These are phyloP conservation scores for Nemapogon koenigi DNA, from an alignment of 2,888 invertebrate genomes.

Conservation along the genomic window DNA sequence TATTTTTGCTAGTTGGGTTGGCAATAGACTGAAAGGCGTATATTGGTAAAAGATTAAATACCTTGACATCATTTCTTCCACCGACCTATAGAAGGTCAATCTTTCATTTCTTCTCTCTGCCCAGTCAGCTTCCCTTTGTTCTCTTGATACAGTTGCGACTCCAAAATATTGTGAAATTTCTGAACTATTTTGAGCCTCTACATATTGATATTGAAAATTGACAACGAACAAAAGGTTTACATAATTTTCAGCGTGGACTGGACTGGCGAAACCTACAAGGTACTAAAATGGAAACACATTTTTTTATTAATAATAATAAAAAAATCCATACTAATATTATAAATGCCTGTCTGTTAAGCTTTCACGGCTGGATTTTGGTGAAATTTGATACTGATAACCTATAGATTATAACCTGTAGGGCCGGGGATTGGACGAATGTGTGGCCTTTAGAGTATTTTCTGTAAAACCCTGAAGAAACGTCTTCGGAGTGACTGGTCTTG, in stretches of 20 bases:
- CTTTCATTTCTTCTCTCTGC: constrained; percentile 36
- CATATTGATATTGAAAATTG: constrained; percentile 72
- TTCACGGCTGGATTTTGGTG: too few relatives aligned
- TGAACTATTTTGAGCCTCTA: constrained; percentile 55
- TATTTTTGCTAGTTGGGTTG: too few relatives aligned
- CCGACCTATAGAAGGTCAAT: constrained; percentile 37
- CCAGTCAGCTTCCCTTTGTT: constrained; percentile 37
- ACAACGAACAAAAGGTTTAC: constrained; percentile 61
- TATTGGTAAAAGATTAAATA: background rate
- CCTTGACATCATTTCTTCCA: constrained; percentile 37
- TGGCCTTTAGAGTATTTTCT: too few relatives aligned
- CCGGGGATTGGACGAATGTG: too few relatives aligned
- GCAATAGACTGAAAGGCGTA: too few relatives aligned
- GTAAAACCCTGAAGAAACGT: too few relatives aligned
- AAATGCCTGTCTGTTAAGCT: too few relatives aligned
- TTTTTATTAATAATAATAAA: too few relatives aligned
- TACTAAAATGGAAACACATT: constrained; percentile 44
- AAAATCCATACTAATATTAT: too few relatives aligned
- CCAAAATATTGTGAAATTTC: constrained; percentile 50
- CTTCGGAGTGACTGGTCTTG: too few relatives aligned
- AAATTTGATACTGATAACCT: too few relatives aligned
- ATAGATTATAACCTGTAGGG: too few relatives aligned
- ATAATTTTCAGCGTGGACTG: constrained; percentile 59
- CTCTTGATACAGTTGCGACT: constrained; percentile 41
- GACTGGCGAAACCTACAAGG: constrained; percentile 63